Percentiles rank a stretch among this genome's conserved stretches.
phyloP scores from a whole-genome alignment of 37 sponge, comb jelly and placozoan species.

The Ephydatia muelleri region DNA sequence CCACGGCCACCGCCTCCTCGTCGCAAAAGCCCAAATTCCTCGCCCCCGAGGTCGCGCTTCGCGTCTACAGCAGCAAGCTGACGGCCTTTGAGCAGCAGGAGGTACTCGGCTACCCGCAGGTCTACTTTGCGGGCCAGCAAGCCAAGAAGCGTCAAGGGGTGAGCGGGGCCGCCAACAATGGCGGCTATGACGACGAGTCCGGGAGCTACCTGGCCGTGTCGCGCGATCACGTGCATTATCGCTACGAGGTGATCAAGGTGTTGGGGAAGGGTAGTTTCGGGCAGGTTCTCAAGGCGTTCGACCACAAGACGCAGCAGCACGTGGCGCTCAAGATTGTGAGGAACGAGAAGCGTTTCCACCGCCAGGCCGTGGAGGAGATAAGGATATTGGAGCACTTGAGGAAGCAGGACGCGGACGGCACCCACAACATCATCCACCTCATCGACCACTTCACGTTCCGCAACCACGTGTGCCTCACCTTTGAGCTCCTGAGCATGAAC shows the following conservation, averaged over 20 bases:
- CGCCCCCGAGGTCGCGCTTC: slow-evolving; percentile 88
- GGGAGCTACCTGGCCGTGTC: slow-evolving; percentile 84
- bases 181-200: slow-evolving; percentile 94
- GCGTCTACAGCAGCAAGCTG: slow-evolving; percentile 92
- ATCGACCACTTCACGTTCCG: slow-evolving; percentile 92
- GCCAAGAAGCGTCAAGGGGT: slow-evolving; percentile 92
- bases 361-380: slow-evolving; percentile 95
- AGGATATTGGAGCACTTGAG: slow-evolving; percentile 89
- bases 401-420: slow-evolving; percentile 90
- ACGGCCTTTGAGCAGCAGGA: slow-evolving; percentile 94
- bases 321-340: slow-evolving; percentile 95
- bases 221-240: slow-evolving; percentile 93
- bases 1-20: slow-evolving; percentile 9
- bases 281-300: slow-evolving; percentile 96
- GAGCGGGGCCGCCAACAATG: slow-evolving; percentile 81
- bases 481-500: slow-evolving; percentile 98
- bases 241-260: slow-evolving; percentile 94
- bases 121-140: slow-evolving; percentile 94
- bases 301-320: slow-evolving; percentile 91
- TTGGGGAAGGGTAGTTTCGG: slow-evolving; percentile 99
- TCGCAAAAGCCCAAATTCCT: slow-evolving; percentile 61
- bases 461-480: slow-evolving; percentile 96
- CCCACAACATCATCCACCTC: slow-evolving; percentile 94
- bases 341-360: slow-evolving; percentile 96
- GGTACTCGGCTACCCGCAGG: slow-evolving; percentile 76